Evolutionary conservation across 2,888 invertebrate genomes (phyloP).

Genomic region (Boloria selene): DNA sequence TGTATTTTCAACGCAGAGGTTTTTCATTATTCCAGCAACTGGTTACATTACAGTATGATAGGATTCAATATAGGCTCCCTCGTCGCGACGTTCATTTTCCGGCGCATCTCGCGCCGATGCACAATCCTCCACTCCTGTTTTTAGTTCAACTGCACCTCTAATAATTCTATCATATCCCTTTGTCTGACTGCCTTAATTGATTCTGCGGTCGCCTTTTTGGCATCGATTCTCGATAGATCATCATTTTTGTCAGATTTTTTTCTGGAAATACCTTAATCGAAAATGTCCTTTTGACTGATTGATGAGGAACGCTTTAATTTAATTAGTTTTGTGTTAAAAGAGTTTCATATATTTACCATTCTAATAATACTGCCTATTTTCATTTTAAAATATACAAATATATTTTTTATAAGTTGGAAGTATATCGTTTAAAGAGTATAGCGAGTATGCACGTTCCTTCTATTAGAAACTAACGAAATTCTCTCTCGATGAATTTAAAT

Average conservation of each 20-base stretch:
- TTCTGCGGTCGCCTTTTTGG: constrained; percentile 12
- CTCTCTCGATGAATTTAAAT: too few relatives aligned
- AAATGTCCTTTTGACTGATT: too few relatives aligned
- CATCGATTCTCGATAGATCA: not conserved
- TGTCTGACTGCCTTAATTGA: constrained; percentile 25
- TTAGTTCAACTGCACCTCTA: constrained; percentile 27
- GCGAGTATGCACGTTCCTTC: too few relatives aligned
- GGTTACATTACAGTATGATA: not conserved
- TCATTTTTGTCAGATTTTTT: not conserved
- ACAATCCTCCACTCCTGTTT: constrained; percentile 22
- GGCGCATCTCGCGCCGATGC: constrained; percentile 28
- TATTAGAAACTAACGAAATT: too few relatives aligned
- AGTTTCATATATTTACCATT: too few relatives aligned
- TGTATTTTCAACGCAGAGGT: not conserved
- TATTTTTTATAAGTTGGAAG: too few relatives aligned
- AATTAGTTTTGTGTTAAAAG: too few relatives aligned
- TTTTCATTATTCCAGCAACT: constrained; percentile 1
- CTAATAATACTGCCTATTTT: too few relatives aligned
- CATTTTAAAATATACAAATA: too few relatives aligned
- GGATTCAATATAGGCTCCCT: constrained; percentile 9
- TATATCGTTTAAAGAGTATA: too few relatives aligned
- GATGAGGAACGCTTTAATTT: too few relatives aligned
- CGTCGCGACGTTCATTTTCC: constrained; percentile 25
- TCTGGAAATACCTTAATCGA: not conserved
- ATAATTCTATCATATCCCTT: constrained; percentile 28